Percentiles rank a stretch among this genome's conserved stretches.
Evolutionary conservation across 2,888 invertebrate genomes (phyloP).

Genomic region (Dryobotodes eremita): DNA sequence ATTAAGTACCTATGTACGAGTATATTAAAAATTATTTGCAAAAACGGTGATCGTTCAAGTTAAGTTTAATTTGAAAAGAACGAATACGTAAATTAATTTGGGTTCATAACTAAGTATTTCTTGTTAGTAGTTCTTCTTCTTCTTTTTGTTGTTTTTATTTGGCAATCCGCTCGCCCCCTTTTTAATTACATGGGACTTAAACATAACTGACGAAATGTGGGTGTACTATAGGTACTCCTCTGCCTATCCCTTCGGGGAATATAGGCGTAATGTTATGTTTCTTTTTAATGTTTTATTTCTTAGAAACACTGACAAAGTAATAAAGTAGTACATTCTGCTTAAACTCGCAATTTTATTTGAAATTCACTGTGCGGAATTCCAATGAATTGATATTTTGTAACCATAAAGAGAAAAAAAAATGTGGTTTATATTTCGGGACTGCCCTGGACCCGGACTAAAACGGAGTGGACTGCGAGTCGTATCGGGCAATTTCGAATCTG

Average conservation of each 20-base stretch:
- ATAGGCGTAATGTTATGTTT: no score
- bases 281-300: neutral
- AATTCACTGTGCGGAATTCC: neutral
- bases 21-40: no score
- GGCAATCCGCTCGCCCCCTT: no score
- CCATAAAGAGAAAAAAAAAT: neutral
- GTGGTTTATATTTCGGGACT: neutral
- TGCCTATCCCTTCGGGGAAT: no score
- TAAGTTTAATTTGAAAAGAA: conserved; percentile 1
- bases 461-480: no score
- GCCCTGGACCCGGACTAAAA: neutral
- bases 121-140: no score
- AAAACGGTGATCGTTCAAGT: neutral
- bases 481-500: neutral
- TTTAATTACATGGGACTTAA: no score
- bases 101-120: neutral
- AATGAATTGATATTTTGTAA: neutral
- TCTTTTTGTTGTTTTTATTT: no score
- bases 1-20: no score
- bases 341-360: neutral
- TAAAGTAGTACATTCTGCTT: neutral
- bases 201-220: no score
- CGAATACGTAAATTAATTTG: conserved; percentile 1
- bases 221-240: no score
- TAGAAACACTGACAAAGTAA: neutral